Conservation (phyloP, 2,113 vertebrate genomes). For the Dermatemys mawii region DNA sequence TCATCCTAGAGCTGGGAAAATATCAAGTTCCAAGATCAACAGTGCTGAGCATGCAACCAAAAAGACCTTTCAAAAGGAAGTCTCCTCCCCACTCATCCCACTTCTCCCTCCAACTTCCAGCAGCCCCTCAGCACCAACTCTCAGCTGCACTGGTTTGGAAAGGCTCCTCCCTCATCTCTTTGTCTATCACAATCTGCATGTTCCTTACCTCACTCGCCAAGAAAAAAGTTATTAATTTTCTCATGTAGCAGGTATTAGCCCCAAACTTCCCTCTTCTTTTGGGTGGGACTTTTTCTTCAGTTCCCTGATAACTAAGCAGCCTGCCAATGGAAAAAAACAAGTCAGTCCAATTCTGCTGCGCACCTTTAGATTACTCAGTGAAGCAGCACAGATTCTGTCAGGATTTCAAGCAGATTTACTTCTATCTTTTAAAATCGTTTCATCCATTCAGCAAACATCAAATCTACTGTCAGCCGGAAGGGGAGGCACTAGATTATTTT, state of each 20-base stretch:
- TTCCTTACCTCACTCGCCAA: slow-evolving; percentile 83
- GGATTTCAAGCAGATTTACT: not conserved
- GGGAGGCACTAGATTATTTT: not conserved
- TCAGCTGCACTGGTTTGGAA: not conserved
- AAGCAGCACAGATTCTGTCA: not conserved
- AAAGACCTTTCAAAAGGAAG: not conserved
- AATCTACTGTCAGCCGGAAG: not conserved
- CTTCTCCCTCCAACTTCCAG: not conserved
- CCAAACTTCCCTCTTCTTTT: slow-evolving; percentile 67
- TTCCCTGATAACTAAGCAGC: slow-evolving; percentile 70
- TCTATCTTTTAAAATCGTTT: not conserved
- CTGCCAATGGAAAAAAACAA: slow-evolving; percentile 72
- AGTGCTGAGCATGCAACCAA: not conserved
- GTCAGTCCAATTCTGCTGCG: slow-evolving; percentile 10
- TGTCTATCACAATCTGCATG: not conserved
- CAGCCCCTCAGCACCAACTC: not conserved
- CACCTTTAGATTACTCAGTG: not conserved
- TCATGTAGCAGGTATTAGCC: slow-evolving; percentile 70
- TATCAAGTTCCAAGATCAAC: not conserved
- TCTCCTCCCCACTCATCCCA: not conserved
- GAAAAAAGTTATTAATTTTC: slow-evolving; percentile 84
- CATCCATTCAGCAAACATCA: not conserved
- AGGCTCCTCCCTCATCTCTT: not conserved
- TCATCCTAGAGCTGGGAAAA: not conserved
- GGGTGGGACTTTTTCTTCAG: slow-evolving; percentile 52